phyloP scores from a whole-genome alignment of 1,140 invertebrate genomes.

The Melipona quadrifasciata region DNA sequence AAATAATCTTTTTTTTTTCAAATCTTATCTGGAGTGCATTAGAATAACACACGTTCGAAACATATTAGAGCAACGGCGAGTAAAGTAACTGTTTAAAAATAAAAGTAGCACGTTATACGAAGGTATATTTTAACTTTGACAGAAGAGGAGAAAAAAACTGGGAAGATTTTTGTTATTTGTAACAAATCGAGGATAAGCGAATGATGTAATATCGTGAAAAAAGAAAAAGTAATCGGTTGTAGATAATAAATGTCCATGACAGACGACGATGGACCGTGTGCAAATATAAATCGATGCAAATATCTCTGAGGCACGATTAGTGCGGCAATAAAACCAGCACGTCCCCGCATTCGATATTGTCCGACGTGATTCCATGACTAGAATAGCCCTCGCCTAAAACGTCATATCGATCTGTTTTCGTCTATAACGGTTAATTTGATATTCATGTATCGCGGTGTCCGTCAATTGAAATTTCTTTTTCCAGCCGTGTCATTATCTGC shows the following conservation, averaged over 20 bases:
- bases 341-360: neutral
- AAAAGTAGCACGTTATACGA: neutral
- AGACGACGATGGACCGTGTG: neutral
- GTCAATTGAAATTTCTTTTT: too few species aligned
- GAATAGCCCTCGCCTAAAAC: neutral
- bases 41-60: too few species aligned
- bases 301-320: neutral
- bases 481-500: too few species aligned
- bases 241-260: neutral
- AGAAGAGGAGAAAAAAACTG: neutral
- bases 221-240: neutral
- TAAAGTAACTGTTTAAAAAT: neutral
- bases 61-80: too few species aligned
- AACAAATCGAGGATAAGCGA: neutral
- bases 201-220: conserved; percentile 15
- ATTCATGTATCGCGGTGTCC: neutral
- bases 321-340: neutral
- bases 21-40: neutral
- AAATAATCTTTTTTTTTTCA: neutral
- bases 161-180: neutral
- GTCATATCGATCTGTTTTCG: conserved; percentile 21
- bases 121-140: neutral
- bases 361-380: neutral
- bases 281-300: neutral
- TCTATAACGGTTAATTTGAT: conserved; percentile 1